Conservation (phyloP, 2,888 invertebrate species). For the Drosophila lutescens region DNA sequence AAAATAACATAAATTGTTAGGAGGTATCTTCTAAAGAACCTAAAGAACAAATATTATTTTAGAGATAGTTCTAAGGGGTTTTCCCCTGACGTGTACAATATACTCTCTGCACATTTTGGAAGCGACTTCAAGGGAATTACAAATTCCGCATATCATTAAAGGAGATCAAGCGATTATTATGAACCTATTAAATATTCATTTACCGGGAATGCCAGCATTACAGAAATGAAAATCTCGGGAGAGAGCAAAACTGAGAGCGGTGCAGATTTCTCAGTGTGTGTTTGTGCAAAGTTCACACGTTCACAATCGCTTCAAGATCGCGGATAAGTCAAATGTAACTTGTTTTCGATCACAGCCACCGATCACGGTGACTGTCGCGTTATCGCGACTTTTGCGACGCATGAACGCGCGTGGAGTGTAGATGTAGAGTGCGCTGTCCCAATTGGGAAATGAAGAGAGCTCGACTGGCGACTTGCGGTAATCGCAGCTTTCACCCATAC, state of each 20-base stretch:
- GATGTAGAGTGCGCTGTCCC: slow-evolving; percentile 48
- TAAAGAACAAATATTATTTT: too few species aligned
- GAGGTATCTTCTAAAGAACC: too few species aligned
- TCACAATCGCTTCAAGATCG: not conserved
- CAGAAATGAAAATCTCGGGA: slow-evolving; percentile 3
- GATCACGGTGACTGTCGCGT: not conserved
- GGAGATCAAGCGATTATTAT: not conserved
- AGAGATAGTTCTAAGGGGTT: too few species aligned
- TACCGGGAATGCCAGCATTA: slow-evolving; percentile 8
- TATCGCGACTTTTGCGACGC: slow-evolving; percentile 11
- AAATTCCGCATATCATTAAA: too few species aligned
- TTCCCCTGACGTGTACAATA: too few species aligned
- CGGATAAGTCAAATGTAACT: slow-evolving; percentile 2
- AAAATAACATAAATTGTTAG: too few species aligned
- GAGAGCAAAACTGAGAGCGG: not conserved
- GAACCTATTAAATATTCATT: not conserved
- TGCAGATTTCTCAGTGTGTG: not conserved
- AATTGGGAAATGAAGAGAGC: slow-evolving; percentile 62
- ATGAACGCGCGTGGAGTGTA: slow-evolving; percentile 28
- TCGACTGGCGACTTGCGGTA: slow-evolving; percentile 40
- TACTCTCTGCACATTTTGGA: too few species aligned
- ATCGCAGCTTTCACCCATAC: slow-evolving; percentile 75
- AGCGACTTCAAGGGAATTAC: too few species aligned
- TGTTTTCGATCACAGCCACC: not conserved
- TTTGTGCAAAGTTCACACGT: slow-evolving; percentile 1